phyloP scores from a whole-genome alignment of 2,113 vertebrate genomes.

The Rhizomys pruinosus region DNA sequence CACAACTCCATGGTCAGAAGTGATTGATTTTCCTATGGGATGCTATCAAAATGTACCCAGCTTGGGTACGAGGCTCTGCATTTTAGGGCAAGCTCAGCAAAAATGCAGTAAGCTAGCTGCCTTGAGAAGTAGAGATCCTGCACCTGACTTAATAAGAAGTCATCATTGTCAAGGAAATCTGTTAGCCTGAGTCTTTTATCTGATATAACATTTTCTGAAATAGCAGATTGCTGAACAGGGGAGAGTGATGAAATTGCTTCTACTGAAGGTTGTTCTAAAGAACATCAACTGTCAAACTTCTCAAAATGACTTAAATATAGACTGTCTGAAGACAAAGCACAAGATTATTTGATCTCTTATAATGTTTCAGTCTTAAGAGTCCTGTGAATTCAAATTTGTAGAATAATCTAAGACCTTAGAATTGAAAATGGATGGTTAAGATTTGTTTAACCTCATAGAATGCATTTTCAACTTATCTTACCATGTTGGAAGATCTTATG shows the following conservation, averaged over 20 bases:
- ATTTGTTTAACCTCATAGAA: slow-evolving; percentile 6
- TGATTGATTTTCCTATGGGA: neutral
- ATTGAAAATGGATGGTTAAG: neutral
- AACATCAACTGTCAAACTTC: slow-evolving; percentile 23
- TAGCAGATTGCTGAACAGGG: neutral
- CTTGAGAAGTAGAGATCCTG: neutral
- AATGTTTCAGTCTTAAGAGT: neutral
- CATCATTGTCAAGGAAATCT: neutral
- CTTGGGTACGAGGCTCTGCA: neutral
- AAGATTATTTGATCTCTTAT: slow-evolving; percentile 22
- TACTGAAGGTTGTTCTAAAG: slow-evolving; percentile 25
- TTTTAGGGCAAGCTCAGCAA: neutral
- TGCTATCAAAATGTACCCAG: neutral
- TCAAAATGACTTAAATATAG: slow-evolving; percentile 55
- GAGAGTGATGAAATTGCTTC: neutral
- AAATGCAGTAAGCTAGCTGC: neutral
- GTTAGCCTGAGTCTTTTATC: neutral
- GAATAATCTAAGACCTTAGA: neutral
- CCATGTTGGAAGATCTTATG: neutral
- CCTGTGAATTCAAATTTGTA: slow-evolving; percentile 42
- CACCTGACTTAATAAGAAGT: neutral
- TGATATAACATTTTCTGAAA: neutral
- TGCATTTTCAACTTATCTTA: slow-evolving; percentile 5
- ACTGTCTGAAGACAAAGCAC: neutral
- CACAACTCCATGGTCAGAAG: slow-evolving; percentile 2